phyloP scores from a whole-genome alignment of 2,888 invertebrate species.

The Drosophila lutescens region DNA sequence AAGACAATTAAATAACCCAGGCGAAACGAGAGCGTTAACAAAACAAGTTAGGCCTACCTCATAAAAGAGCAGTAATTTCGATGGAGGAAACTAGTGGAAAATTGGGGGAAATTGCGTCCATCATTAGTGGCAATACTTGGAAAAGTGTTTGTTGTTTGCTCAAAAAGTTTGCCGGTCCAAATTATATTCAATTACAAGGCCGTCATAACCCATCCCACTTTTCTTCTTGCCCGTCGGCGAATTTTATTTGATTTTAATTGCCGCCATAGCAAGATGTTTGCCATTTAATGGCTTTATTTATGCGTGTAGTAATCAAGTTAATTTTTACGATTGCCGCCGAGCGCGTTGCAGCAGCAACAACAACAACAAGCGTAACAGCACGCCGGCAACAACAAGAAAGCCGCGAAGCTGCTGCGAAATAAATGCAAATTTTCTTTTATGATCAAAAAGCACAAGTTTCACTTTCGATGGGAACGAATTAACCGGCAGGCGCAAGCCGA shows the following conservation, averaged over 20 bases:
- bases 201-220: constrained; percentile 25
- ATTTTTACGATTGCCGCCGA: constrained; percentile 75
- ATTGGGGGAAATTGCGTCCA: constrained; percentile 4
- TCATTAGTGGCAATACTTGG: constrained; percentile 3
- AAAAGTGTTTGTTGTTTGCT: constrained; percentile 6
- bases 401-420: constrained; percentile 53
- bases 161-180: not conserved
- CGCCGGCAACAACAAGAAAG: constrained; percentile 27
- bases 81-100: constrained; percentile 1
- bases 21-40: constrained; percentile 18
- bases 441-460: constrained; percentile 59
- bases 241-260: constrained; percentile 79
- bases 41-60: constrained; percentile 26
- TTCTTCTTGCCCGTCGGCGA: constrained; percentile 38
- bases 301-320: constrained; percentile 78
- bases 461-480: constrained; percentile 67
- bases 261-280: constrained; percentile 57
- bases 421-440: constrained; percentile 73
- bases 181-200: constrained; percentile 31
- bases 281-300: constrained; percentile 78
- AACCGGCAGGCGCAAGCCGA: constrained; percentile 5
- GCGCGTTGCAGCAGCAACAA: constrained; percentile 41
- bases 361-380: constrained; percentile 38
- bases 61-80: not conserved
- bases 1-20: constrained; percentile 37